A percentile compares a stretch with the other conserved stretches of the same genome.
Conservation (phyloP, 2,888 invertebrate species). For the Heliconius cydno region DNA sequence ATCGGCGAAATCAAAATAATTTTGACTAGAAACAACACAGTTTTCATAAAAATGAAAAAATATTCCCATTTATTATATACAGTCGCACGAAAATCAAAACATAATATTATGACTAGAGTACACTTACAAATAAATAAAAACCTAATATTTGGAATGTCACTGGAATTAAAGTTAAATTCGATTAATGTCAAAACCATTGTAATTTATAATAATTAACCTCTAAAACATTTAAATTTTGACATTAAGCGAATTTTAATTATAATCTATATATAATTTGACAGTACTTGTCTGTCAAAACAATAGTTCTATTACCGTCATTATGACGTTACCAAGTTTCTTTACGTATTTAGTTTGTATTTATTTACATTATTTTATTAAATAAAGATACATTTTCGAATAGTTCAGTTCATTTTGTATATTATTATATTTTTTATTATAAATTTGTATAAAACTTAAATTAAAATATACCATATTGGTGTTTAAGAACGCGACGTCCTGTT, state of each 20-base stretch:
- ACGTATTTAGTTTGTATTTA: conserved; percentile 30
- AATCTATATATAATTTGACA: conserved; percentile 26
- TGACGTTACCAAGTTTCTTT: conserved; percentile 24
- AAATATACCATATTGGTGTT: conserved; percentile 16
- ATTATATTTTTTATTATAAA: conserved; percentile 22
- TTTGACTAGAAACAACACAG: conserved; percentile 81
- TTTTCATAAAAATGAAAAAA: conserved; percentile 65
- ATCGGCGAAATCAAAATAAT: conserved; percentile 62
- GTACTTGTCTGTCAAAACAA: conserved; percentile 15
- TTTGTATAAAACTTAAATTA: conserved; percentile 29
- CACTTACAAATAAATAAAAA: conserved; percentile 44
- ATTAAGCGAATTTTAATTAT: conserved; percentile 18
- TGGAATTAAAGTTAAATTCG: conserved; percentile 42
- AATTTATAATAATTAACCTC: conserved; percentile 50
- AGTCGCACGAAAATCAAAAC: conserved; percentile 69
- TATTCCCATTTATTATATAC: conserved; percentile 65
- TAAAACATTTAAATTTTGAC: conserved; percentile 38
- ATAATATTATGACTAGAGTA: conserved; percentile 48
- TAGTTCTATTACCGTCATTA: conserved; percentile 20
- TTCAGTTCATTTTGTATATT: conserved; percentile 24
- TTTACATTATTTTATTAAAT: conserved; percentile 29
- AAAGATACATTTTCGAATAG: conserved; percentile 19
- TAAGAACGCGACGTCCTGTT: not conserved
- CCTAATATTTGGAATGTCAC: conserved; percentile 52
- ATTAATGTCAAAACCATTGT: conserved; percentile 45